Evolutionary conservation across 2,888 invertebrate species (phyloP), one percentile per base, ranked within the genome.

Genomic region (Metacarcinus magister): DNA sequence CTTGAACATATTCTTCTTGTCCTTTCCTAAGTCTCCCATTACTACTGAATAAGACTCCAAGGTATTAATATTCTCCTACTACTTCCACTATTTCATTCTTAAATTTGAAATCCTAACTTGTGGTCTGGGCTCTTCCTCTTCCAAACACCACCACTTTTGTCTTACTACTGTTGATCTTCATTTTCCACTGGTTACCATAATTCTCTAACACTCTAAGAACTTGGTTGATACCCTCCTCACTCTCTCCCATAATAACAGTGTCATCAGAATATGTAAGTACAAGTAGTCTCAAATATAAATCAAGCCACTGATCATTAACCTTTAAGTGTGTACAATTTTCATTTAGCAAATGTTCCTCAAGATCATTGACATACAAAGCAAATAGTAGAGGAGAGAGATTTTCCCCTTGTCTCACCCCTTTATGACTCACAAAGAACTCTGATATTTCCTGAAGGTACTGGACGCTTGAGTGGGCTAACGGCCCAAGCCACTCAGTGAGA

Each of bases 361-460:
- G 90, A 39, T 90, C 90, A 90, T 39, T 90, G 3, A 90, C 43
- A 90, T 90, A 90, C 16, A 90, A 39, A n/a, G n/a, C n/a, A n/a
- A n/a, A n/a, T n/a, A n/a, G n/a, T n/a, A n/a, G n/a, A n/a, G 90
- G 90, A 43, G 90, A 90, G 16, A 90, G 90, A 43, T 90, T 90
- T 90, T 90, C 90, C 8, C 90, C 90, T 54, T 54, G 54, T 7
- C 3, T 7, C 16, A 54, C 54, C 1, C 54, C 54, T 10, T 7
- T 54, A 0, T 54, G 54, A 54, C 54, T 54, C 0, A 54, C 54
- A 54, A 54, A 54, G n/a, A 54, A 54, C 8, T 54, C 0, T 54
- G 54, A 54, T 54, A 7, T 54, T 46, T 46, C 46, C 10, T 46
- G 46, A 46, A n/a, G n/a, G n/a, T n/a, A n/a, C n/a, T n/a, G n/a